phyloP scores from a whole-genome alignment of 2,797 vertebrate species.

The Pteronotus mesoamericanus region DNA sequence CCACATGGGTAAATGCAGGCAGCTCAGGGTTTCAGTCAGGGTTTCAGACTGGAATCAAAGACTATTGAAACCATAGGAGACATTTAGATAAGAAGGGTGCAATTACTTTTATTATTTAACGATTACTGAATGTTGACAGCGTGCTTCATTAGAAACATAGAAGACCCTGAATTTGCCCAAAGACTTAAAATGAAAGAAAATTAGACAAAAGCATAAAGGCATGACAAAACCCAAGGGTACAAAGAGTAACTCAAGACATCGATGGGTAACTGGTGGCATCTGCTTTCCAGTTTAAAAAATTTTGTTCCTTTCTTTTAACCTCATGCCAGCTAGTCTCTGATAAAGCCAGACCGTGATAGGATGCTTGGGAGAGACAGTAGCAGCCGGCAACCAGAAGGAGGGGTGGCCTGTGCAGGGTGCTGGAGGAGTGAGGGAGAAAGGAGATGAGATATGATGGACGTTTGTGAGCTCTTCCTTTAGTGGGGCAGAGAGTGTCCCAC shows the following conservation, averaged over 20 bases:
- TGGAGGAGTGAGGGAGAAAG: neutral
- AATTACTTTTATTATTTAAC: neutral
- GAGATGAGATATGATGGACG: accelerated
- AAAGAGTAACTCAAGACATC: neutral
- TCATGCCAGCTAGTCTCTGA: neutral
- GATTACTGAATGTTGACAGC: neutral
- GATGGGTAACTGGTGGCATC: neutral
- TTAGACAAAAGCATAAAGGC: neutral
- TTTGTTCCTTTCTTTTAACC: neutral
- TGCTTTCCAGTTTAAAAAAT: neutral
- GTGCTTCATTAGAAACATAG: neutral
- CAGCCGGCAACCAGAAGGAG: neutral
- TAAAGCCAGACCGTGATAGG: neutral
- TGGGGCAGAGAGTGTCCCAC: too few species aligned
- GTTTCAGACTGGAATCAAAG: neutral
- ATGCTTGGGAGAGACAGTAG: neutral
- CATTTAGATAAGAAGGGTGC: neutral
- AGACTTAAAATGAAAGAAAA: neutral
- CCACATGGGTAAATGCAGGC: neutral
- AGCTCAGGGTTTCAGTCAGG: neutral
- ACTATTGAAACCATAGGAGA: constrained; percentile 41
- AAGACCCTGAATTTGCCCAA: neutral
- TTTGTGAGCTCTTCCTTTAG: neutral
- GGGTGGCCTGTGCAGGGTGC: too few species aligned
- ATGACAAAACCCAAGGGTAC: neutral